Conservation (phyloP, 2,113 vertebrate species). For the Pyrgilauda ruficollis region DNA sequence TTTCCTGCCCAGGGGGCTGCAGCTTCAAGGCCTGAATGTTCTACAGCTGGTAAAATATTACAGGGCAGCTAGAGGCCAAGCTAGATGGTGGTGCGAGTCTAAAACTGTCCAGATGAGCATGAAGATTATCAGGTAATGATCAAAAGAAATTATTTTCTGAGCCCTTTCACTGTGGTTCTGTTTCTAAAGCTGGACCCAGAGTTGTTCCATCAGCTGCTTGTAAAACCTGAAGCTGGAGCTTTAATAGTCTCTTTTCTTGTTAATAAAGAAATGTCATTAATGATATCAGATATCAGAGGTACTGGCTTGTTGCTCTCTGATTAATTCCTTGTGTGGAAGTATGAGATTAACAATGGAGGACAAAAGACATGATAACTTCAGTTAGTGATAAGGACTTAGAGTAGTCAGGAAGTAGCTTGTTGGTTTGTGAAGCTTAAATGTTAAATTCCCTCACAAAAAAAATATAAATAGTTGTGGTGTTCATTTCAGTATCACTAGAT, state of each 20-base stretch:
- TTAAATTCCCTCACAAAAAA: background rate
- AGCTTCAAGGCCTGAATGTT: background rate
- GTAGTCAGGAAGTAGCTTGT: background rate
- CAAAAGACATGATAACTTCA: background rate
- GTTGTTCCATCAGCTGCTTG: background rate
- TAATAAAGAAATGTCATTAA: constrained; percentile 9
- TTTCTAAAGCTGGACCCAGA: background rate
- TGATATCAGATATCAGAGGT: background rate
- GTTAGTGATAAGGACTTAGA: background rate
- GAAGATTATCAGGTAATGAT: background rate
- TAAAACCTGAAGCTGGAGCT: background rate
- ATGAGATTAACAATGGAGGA: background rate
- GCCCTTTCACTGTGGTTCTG: background rate
- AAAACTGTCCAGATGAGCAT: background rate
- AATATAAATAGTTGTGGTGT: background rate
- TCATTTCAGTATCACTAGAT: background rate
- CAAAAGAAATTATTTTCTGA: background rate
- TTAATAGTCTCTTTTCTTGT: background rate
- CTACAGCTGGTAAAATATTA: background rate
- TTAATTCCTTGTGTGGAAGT: background rate
- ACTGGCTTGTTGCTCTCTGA: constrained; percentile 5
- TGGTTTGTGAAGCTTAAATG: background rate
- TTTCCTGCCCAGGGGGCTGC: background rate
- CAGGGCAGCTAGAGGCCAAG: background rate
- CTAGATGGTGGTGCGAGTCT: background rate